These are phyloP conservation scores for Oenanthe melanoleuca DNA, from an alignment of 2,113 vertebrate species.

Conservation along the genomic window DNA sequence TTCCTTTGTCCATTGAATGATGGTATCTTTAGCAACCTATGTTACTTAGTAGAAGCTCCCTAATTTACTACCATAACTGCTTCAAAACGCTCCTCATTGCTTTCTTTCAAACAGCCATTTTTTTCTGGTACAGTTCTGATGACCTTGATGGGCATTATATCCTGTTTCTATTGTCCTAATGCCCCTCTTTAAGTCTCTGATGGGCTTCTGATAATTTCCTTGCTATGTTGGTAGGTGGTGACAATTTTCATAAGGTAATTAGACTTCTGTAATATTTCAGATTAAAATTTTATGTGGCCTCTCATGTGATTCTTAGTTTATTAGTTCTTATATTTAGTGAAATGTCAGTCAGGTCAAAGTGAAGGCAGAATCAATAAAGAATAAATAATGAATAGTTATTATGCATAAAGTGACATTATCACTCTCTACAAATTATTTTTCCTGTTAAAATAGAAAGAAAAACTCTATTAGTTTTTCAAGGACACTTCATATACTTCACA, in stretches of 20 bases:
- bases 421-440: background rate
- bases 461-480: background rate
- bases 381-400: background rate
- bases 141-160: slow-evolving; percentile 10
- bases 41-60: background rate
- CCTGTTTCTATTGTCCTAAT: slow-evolving; percentile 17
- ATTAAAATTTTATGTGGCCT: background rate
- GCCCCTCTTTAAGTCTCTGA: background rate
- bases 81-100: background rate
- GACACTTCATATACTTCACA: background rate
- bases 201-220: slow-evolving; percentile 1
- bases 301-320: background rate
- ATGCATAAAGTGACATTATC: background rate
- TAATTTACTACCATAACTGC: slow-evolving; percentile 19
- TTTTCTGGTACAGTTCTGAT: background rate
- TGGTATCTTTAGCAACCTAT: slow-evolving; percentile 7
- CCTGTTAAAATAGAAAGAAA: background rate
- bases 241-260: background rate
- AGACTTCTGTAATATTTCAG: background rate
- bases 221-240: background rate
- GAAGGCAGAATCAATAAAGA: background rate
- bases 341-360: background rate
- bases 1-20: slow-evolving; percentile 2
- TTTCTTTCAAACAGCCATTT: background rate
- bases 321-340: background rate